Evolutionary conservation across 2,797 vertebrate genomes (phyloP).

Genomic region (Chaetophractus vellerosus): DNA sequence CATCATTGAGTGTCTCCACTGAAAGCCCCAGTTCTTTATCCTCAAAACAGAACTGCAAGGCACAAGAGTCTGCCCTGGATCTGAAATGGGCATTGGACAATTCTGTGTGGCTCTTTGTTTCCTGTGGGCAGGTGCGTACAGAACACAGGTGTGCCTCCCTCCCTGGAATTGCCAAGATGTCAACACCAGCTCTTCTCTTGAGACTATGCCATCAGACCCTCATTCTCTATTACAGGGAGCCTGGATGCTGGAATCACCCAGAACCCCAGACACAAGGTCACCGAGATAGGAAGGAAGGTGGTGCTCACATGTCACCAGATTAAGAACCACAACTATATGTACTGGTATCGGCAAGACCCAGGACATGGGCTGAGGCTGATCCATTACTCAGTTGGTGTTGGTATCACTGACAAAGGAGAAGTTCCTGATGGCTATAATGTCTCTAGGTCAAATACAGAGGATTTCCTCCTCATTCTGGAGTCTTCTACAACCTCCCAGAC

Average conservation of each 20-base stretch:
- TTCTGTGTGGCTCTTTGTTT: background rate
- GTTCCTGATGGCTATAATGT: background rate
- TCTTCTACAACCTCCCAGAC: background rate
- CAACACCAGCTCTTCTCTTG: fast-evolving
- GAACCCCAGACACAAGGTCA: slow-evolving; percentile 34
- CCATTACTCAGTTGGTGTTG: fast-evolving
- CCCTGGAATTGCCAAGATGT: background rate
- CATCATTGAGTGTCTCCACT: background rate
- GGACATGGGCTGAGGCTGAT: slow-evolving; percentile 21
- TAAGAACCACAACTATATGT: background rate
- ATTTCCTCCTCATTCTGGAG: background rate
- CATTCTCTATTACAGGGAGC: slow-evolving; percentile 46
- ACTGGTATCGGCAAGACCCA: slow-evolving; percentile 65
- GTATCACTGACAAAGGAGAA: fast-evolving
- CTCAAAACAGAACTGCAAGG: no score
- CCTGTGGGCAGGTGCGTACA: slow-evolving; percentile 67
- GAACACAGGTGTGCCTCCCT: no score
- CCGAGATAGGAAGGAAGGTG: background rate
- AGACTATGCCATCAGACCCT: fast-evolving
- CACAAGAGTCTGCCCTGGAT: fast-evolving
- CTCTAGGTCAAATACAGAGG: fast-evolving
- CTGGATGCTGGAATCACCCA: slow-evolving; percentile 54
- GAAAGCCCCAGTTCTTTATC: background rate
- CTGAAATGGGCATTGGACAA: background rate
- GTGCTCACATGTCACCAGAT: slow-evolving; percentile 19